A percentile compares a stretch with the other conserved stretches of the same genome.
These are phyloP conservation scores for Leptarthrus brevirostris DNA, from an alignment of 2,888 invertebrate species.

Conservation along the genomic window DNA sequence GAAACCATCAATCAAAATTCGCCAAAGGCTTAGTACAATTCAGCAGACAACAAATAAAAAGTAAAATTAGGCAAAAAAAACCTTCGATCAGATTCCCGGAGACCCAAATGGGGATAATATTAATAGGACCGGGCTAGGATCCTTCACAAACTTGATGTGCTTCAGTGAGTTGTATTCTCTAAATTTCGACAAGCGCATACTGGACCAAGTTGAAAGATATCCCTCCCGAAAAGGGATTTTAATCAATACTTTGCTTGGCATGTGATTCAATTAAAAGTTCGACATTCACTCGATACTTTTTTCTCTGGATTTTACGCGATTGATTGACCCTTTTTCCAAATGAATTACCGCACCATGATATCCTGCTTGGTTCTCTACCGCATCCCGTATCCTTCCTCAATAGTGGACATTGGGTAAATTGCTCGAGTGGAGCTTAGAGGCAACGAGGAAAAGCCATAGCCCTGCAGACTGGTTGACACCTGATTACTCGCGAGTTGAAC, in stretches of 20 bases:
- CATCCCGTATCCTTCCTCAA: background rate
- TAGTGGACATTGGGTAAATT: background rate
- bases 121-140: slow-evolving; percentile 35
- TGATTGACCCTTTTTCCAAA: slow-evolving; percentile 52
- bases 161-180: slow-evolving; percentile 28
- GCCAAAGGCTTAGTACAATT: slow-evolving; percentile 25
- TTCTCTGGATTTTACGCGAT: slow-evolving; percentile 38
- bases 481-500: slow-evolving; percentile 33
- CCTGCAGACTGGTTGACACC: slow-evolving; percentile 41
- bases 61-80: slow-evolving; percentile 11
- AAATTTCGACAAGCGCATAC: slow-evolving; percentile 5
- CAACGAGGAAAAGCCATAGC: background rate
- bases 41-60: slow-evolving; percentile 17
- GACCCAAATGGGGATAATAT: slow-evolving; percentile 28
- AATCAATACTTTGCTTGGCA: slow-evolving; percentile 53
- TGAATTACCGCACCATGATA: slow-evolving; percentile 51
- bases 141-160: slow-evolving; percentile 27
- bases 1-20: slow-evolving; percentile 41
- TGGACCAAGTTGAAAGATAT: slow-evolving; percentile 5
- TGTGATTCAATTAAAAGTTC: slow-evolving; percentile 55
- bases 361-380: slow-evolving; percentile 11
- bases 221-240: slow-evolving; percentile 27
- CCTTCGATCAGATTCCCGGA: slow-evolving; percentile 29
- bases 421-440: background rate
- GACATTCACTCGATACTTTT: slow-evolving; percentile 50